Conservation (phyloP, 2,113 vertebrate species). For the Daboia siamensis region DNA sequence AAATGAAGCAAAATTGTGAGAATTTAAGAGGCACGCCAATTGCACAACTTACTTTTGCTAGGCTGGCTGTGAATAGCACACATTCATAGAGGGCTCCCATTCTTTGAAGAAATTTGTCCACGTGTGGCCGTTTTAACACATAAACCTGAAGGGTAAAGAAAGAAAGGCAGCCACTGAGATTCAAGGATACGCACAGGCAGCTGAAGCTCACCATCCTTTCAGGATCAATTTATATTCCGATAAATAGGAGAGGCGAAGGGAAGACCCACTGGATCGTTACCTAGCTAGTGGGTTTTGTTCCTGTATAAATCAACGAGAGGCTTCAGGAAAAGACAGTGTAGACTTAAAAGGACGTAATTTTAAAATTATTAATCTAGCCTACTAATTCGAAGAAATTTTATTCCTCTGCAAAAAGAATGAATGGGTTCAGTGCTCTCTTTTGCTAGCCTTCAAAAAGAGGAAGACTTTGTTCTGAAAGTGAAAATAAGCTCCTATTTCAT, state of each 20-base stretch:
- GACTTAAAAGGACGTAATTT: background rate
- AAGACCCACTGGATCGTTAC: background rate
- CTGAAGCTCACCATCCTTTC: too few species aligned
- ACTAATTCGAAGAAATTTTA: background rate
- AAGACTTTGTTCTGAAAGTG: background rate
- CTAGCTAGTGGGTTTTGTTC: background rate
- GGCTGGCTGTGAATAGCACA: slow-evolving; percentile 94
- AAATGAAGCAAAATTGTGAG: background rate
- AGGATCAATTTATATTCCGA: background rate
- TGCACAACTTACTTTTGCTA: slow-evolving; percentile 85
- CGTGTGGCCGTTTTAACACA: slow-evolving; percentile 92
- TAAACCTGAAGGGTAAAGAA: slow-evolving; percentile 80
- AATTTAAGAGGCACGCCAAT: background rate
- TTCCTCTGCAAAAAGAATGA: background rate
- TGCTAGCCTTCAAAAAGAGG: background rate
- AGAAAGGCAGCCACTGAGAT: background rate
- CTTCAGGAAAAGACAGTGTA: background rate
- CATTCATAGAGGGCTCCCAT: slow-evolving; percentile 98
- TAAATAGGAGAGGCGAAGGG: background rate
- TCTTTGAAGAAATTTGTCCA: slow-evolving; percentile 95
- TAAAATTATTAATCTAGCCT: background rate
- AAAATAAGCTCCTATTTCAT: background rate
- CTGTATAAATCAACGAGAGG: background rate
- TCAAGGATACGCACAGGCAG: background rate
- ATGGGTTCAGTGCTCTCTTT: background rate